These are phyloP conservation scores for Tetrax tetrax DNA, from an alignment of 2,113 vertebrate species.

Conservation along the genomic window DNA sequence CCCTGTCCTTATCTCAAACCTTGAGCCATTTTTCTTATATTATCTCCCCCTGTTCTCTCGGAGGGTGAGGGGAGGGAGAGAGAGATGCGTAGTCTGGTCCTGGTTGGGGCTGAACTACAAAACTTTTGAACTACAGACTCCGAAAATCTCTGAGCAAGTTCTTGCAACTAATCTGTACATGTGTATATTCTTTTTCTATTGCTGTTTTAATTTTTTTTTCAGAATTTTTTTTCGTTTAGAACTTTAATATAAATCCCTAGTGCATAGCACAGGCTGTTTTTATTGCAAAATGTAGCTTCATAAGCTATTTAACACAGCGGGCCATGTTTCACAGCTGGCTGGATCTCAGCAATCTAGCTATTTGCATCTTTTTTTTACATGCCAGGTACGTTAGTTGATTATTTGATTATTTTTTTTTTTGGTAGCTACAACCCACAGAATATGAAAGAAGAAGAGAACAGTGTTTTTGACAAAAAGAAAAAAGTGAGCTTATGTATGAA, in stretches of 20 bases:
- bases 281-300: neutral
- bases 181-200: neutral
- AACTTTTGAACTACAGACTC: neutral
- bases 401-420: neutral
- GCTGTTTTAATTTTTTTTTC: neutral
- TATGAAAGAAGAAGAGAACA: neutral
- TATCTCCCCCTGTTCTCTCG: too few relatives aligned
- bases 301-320: neutral
- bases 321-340: neutral
- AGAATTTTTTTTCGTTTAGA: neutral
- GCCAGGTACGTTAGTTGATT: neutral
- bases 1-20: too few relatives aligned
- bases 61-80: too few relatives aligned
- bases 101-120: too few relatives aligned
- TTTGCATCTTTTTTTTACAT: neutral
- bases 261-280: neutral
- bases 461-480: neutral
- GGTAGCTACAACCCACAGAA: neutral
- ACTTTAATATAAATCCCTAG: neutral
- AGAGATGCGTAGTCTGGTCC: too few relatives aligned
- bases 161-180: neutral
- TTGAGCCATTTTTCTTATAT: too few relatives aligned
- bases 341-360: neutral
- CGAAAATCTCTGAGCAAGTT: neutral
- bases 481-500: neutral